These are phyloP conservation scores for Anolis carolinensis DNA, from an alignment of 2,113 vertebrate species.

Conservation along the genomic window DNA sequence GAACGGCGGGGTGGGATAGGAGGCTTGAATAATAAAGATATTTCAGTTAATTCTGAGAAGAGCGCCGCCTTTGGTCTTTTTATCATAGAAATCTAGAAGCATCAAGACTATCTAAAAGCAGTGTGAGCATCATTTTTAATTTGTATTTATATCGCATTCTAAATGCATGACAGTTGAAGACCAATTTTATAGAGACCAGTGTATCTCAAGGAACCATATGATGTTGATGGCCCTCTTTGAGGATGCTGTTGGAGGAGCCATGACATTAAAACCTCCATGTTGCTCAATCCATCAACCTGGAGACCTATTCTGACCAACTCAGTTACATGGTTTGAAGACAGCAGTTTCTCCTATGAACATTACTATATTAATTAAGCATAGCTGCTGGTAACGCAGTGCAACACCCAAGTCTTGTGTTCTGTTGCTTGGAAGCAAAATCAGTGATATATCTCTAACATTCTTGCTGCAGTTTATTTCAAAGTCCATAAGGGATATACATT, in stretches of 20 bases:
- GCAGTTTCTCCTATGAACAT: too few relatives aligned
- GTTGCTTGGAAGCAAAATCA: neutral
- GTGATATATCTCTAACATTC: neutral
- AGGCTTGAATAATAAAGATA: conserved; percentile 19
- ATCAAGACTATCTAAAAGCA: neutral
- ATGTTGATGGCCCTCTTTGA: neutral
- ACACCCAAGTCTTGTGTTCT: too few relatives aligned
- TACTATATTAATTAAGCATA: too few relatives aligned
- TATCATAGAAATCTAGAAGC: neutral
- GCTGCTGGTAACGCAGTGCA: too few relatives aligned
- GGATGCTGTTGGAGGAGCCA: neutral
- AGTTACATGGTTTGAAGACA: too few relatives aligned
- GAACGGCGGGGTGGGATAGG: neutral
- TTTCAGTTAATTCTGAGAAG: neutral
- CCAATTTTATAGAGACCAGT: too few relatives aligned
- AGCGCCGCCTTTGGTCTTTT: neutral
- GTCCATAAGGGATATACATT: too few relatives aligned
- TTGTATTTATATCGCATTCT: neutral
- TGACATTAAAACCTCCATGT: too few relatives aligned
- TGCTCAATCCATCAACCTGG: too few relatives aligned
- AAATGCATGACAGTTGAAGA: too few relatives aligned
- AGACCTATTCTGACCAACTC: too few relatives aligned
- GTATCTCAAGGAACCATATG: neutral
- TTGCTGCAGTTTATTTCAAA: neutral
- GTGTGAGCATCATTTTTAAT: neutral